Evolutionary conservation across 2,113 vertebrate species (phyloP).

Genomic region (Hipposideros armiger): DNA sequence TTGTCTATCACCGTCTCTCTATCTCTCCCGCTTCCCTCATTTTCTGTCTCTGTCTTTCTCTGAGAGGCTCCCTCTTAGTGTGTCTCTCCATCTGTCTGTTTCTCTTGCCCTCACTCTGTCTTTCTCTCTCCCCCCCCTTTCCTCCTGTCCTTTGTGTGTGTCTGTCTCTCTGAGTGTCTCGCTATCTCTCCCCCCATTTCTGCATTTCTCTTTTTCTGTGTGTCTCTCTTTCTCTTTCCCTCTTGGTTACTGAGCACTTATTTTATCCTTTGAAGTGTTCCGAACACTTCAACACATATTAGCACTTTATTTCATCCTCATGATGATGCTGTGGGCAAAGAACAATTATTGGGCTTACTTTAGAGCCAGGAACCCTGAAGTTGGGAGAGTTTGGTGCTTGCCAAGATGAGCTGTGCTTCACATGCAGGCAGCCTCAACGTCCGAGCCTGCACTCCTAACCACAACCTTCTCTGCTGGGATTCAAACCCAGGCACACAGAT

Average conservation of each 20-base stretch:
- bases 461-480: accelerated
- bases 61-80: no score
- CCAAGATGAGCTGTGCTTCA: not conserved
- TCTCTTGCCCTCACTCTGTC: not conserved
- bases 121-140: not conserved
- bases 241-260: not conserved
- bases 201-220: not conserved
- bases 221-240: not conserved
- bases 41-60: not conserved
- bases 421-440: accelerated
- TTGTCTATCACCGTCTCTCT: no score
- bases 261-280: not conserved
- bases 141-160: not conserved
- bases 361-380: not conserved
- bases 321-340: not conserved
- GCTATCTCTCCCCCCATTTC: not conserved
- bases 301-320: not conserved
- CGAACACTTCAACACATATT: not conserved
- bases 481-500: not conserved
- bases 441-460: not conserved
- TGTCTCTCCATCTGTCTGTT: not conserved
- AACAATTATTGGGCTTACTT: not conserved
- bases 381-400: not conserved
- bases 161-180: not conserved
- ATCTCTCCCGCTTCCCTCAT: not conserved